These are phyloP conservation scores for Podiceps cristatus DNA, from an alignment of 2,113 vertebrate species.

Conservation along the genomic window DNA sequence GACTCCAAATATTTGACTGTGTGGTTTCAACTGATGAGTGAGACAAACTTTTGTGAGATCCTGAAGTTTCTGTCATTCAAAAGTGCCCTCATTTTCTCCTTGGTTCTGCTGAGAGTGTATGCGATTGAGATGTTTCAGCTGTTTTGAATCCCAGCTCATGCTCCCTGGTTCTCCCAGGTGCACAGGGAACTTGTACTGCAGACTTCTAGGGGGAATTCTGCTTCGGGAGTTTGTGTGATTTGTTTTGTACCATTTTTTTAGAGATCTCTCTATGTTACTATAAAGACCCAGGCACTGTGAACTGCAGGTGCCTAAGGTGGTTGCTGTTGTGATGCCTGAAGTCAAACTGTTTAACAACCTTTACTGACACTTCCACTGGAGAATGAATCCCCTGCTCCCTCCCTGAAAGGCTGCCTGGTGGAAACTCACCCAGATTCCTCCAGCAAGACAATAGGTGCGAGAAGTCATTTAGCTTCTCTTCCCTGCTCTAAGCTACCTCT, in stretches of 20 bases:
- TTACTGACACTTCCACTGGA: neutral
- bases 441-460: neutral
- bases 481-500: neutral
- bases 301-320: neutral
- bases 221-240: neutral
- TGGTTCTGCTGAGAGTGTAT: neutral
- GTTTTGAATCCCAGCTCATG: neutral
- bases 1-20: neutral
- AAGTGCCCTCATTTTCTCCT: constrained; percentile 16
- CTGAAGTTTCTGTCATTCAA: neutral
- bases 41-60: neutral
- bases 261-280: neutral
- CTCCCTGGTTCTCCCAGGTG: neutral
- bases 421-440: neutral
- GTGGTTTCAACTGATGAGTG: neutral
- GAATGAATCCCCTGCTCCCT: neutral
- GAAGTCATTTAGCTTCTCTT: neutral
- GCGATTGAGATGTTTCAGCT: neutral
- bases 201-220: neutral
- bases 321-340: neutral
- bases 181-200: neutral
- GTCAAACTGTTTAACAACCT: neutral
- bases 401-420: neutral
- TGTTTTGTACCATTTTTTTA: neutral
- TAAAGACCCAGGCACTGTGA: fast-evolving